Base-by-base conservation (phyloP, 2,888 invertebrate species). In the Tachina grossa region DNA sequence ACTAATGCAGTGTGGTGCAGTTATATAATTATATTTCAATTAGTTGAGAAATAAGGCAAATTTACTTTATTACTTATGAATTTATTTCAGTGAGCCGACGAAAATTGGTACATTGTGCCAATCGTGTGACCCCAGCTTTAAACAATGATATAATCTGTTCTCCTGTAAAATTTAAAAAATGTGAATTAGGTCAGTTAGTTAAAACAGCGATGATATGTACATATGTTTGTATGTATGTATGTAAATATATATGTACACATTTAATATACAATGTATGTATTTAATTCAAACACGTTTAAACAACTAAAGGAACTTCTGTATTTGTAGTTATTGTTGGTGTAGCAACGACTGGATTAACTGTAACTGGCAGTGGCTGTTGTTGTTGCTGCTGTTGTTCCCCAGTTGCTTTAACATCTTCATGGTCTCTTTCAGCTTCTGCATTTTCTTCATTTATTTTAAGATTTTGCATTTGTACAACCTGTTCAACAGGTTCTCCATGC, bases 401-500 rank as follows among this genome's bases (percentile, higher is more conserved):
- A 69, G 45, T 61, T 49, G 43, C 57, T 49, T 59, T 51, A 68
- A 53, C 65, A 72, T 75, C 69, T 57, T 75, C 53, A 41, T 78
- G 72, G 55, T 74, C 63, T 71, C 45, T 66, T 77, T 71, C 71
- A 75, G 85, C 80, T 68, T 86, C 87, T 72, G 81, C 79, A 79
- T 79, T 83, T 76, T 88, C 87, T 83, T 85, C 83, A 61, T 83
- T 80, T 86, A 83, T 79, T 75, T 81, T 76, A 71, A 87, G 80
- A 55, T 83, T 82, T 83, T 69, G 84, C 85, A 86, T 89, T 88
- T 90, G 90, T 45, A 55, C 61, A 89, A 90, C 91, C 89, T 90
- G 91, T 88, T 90, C 89, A 88, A 89, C 91, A 89, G 90, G 91
- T 90, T 91, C 78, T 76, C 9, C 68, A 65, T 59, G 43, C 51